A percentile compares a stretch with the other conserved stretches of the same genome.
These are phyloP conservation scores for Aviceda subcristata DNA, from an alignment of 2,113 vertebrate genomes.

Conservation along the genomic window DNA sequence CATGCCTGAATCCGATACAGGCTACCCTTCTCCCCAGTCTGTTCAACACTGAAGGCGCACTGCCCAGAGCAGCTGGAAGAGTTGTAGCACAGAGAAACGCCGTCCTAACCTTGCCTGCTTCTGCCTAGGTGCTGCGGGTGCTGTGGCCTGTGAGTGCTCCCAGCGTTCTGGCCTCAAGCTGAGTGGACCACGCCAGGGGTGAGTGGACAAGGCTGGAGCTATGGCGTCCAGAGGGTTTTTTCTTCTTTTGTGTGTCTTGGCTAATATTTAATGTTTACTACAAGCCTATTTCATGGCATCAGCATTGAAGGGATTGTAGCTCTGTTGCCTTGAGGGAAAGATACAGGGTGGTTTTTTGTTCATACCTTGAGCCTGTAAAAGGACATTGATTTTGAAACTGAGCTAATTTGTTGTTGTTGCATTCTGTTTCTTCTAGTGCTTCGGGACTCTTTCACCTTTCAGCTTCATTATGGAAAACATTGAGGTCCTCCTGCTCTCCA, in stretches of 20 bases:
- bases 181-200: not conserved
- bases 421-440: slow-evolving; percentile 78
- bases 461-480: slow-evolving; percentile 81
- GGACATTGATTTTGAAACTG: not conserved
- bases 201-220: not conserved
- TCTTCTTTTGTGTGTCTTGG: not conserved
- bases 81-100: accelerated
- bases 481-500: slow-evolving; percentile 81
- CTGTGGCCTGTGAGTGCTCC: slow-evolving; percentile 33
- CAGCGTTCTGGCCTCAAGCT: slow-evolving; percentile 23
- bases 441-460: slow-evolving; percentile 81
- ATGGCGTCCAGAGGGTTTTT: not conserved
- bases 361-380: not conserved
- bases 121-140: slow-evolving; percentile 39
- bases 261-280: not conserved
- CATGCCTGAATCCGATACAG: accelerated
- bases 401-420: not conserved
- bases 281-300: not conserved
- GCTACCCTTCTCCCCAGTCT: not conserved
- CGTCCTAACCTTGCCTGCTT: not conserved
- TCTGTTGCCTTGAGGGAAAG: not conserved
- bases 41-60: accelerated
- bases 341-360: not conserved
- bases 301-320: not conserved
- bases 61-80: not conserved